These are phyloP conservation scores for Drosophila atripex DNA, from an alignment of 2,888 invertebrate genomes.

Conservation along the genomic window DNA sequence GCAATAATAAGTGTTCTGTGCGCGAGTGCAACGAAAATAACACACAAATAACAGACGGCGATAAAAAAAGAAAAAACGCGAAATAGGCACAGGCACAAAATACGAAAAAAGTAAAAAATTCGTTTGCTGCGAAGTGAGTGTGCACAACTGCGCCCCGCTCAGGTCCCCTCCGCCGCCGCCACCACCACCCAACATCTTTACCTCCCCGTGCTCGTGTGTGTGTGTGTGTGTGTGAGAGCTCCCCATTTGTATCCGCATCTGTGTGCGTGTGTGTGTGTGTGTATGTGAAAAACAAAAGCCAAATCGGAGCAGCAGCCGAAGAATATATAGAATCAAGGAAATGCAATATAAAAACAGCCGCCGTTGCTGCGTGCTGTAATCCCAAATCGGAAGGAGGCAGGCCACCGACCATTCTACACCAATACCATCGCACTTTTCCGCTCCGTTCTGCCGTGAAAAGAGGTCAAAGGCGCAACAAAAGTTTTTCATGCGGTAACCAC, in stretches of 20 bases:
- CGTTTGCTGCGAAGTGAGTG: conserved; percentile 49
- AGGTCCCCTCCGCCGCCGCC: conserved; percentile 23
- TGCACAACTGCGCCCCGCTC: conserved; percentile 34
- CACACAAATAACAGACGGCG: conserved; percentile 63
- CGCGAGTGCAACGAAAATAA: conserved; percentile 74
- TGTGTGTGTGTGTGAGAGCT: conserved; percentile 32
- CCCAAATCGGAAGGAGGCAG: conserved; percentile 50
- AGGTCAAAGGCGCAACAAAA: conserved; percentile 78
- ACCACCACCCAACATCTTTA: conserved; percentile 23
- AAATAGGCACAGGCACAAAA: conserved; percentile 16
- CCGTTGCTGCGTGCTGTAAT: conserved; percentile 58
- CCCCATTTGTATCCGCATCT: conserved; percentile 11
- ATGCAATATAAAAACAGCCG: conserved; percentile 61
- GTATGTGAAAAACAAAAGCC: conserved; percentile 62
- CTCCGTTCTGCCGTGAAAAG: conserved; percentile 60
- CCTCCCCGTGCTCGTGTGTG: conserved; percentile 34
- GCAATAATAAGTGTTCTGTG: conserved; percentile 61
- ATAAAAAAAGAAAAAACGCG: conserved; percentile 54
- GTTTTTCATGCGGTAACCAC: conserved; percentile 46
- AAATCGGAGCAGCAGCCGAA: conserved; percentile 67
- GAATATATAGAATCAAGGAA: conserved; percentile 59
- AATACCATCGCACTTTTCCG: conserved; percentile 8
- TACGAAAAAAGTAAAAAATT: conserved; percentile 14
- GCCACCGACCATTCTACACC: conserved; percentile 21
- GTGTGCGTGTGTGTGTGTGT: conserved; percentile 39